phyloP scores from a whole-genome alignment of 2,113 vertebrate genomes.

The Cololabis saira region DNA sequence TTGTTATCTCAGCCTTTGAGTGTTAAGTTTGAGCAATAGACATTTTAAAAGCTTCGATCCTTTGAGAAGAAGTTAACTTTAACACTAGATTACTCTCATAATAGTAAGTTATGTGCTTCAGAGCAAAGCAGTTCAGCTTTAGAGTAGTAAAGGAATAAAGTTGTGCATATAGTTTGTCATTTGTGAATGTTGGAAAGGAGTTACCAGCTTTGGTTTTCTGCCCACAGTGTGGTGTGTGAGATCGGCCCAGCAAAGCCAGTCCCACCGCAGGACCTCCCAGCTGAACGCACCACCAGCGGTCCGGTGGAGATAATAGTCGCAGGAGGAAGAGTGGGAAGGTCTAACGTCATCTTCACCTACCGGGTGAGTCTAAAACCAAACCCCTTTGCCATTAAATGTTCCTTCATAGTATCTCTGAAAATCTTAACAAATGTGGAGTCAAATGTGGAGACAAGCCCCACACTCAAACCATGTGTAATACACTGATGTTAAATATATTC shows the following conservation, averaged over 20 bases:
- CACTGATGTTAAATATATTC: too few relatives aligned
- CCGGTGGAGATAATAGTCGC: slow-evolving; percentile 71
- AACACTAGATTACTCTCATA: neutral
- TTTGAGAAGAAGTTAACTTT: neutral
- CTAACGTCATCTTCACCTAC: slow-evolving; percentile 74
- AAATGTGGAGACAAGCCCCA: too few relatives aligned
- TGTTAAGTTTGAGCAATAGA: neutral
- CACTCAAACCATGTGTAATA: too few relatives aligned
- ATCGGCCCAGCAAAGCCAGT: slow-evolving; percentile 53
- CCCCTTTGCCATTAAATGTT: too few relatives aligned
- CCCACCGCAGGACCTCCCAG: slow-evolving; percentile 41
- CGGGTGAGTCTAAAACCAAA: slow-evolving; percentile 66
- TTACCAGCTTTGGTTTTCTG: neutral
- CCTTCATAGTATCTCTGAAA: neutral
- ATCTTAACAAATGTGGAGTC: too few relatives aligned
- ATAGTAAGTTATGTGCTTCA: neutral
- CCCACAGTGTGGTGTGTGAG: slow-evolving; percentile 81
- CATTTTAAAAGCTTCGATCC: slow-evolving; percentile 2
- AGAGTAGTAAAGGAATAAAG: too few relatives aligned
- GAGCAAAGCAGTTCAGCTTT: too few relatives aligned
- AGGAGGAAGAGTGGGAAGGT: slow-evolving; percentile 53
- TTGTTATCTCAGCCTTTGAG: too few relatives aligned
- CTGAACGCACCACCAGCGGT: slow-evolving; percentile 23
- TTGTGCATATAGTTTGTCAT: too few relatives aligned
- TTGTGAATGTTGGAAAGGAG: too few relatives aligned